Conservation (phyloP, 2,797 vertebrate genomes). For the Alectoris magna region DNA sequence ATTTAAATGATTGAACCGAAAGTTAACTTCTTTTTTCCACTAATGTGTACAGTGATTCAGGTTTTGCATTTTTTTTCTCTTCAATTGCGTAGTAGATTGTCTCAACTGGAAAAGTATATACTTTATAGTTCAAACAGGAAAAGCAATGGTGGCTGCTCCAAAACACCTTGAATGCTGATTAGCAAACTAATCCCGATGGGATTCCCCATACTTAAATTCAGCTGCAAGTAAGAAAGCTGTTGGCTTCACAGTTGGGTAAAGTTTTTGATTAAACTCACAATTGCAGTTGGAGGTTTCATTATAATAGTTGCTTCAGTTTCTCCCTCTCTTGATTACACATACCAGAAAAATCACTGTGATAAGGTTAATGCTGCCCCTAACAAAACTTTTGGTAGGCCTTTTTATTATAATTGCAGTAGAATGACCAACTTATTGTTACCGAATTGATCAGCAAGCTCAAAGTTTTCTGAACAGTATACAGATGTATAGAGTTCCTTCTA, state of each 20-base stretch:
- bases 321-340: background rate
- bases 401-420: background rate
- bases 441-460: background rate
- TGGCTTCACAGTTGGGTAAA: background rate
- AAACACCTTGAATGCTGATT: background rate
- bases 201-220: background rate
- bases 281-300: background rate
- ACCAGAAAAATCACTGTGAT: background rate
- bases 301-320: conserved; percentile 31
- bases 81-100: background rate
- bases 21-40: conserved; percentile 25
- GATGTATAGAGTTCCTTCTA: background rate
- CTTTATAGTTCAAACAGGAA: background rate
- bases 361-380: background rate
- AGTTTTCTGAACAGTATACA: background rate
- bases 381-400: conserved; percentile 4
- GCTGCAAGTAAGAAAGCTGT: background rate
- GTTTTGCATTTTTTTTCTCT: background rate
- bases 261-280: conserved; percentile 3
- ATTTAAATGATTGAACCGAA: conserved; percentile 70
- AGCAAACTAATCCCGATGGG: background rate
- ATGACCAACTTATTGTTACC: background rate
- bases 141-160: background rate
- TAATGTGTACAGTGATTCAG: background rate
- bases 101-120: conserved; percentile 2